A percentile compares a stretch with the other conserved stretches of the same genome.
Conservation (phyloP, 2,797 vertebrate species). For the Characodon lateralis region DNA sequence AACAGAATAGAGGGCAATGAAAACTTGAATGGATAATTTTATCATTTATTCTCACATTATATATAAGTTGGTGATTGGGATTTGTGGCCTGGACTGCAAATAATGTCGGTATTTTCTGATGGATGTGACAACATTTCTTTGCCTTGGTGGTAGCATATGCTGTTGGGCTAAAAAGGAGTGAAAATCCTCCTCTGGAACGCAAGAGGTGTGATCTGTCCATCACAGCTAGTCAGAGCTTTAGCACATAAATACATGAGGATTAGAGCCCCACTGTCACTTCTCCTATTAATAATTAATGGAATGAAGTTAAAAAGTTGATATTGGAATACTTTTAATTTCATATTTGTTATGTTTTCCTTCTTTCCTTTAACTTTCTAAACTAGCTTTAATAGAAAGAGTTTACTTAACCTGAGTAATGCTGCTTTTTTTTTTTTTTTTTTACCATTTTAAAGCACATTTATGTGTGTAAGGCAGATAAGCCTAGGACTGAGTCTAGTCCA, state of each 20-base stretch:
- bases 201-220: background rate
- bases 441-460: background rate
- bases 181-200: background rate
- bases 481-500: too few relatives aligned
- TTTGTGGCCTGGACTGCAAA: background rate
- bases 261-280: background rate
- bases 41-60: too few relatives aligned
- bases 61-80: background rate
- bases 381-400: background rate
- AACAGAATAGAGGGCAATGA: background rate
- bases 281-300: background rate
- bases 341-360: too few relatives aligned
- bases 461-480: too few relatives aligned
- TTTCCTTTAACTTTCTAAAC: background rate
- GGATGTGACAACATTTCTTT: background rate
- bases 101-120: background rate
- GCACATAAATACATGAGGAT: background rate
- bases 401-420: too few relatives aligned
- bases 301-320: too few relatives aligned
- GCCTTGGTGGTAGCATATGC: background rate
- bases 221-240: background rate
- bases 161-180: background rate
- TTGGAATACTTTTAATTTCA: too few relatives aligned
- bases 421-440: background rate
- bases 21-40: background rate